Evolutionary conservation across 2,888 invertebrate species (phyloP), one percentile per base, ranked within the genome.

Genomic region (Apodemia zela): DNA sequence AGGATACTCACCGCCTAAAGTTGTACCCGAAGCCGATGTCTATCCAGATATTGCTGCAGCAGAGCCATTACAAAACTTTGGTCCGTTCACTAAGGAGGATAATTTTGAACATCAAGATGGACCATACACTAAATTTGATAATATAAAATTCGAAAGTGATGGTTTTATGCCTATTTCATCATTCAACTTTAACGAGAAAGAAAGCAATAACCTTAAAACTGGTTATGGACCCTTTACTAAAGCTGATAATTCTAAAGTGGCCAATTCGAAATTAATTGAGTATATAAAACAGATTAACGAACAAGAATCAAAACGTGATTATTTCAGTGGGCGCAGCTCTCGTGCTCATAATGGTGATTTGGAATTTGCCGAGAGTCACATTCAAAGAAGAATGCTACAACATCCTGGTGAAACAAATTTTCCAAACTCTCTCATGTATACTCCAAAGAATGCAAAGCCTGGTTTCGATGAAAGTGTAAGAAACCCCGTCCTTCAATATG

Each of bases 401-500:
- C 93, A 94, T 73, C 94, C 94, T 0, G 94, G 94, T 21, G 93
- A 93, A 69, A 87, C 89, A 0, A 93, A 89, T 62, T 96, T 94
- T 72, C 95, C 95, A 0, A 93, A 93, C 68, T 95, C 95, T 0
- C 85, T 92, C 15, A 81, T 94, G 75, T 96, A 95, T 74, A 93
- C 94, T 0, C 92, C 94, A 0, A 93, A 93, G 65, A 93, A 92
- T 69, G 91, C 93, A 1, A 93, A 93, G 70, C 93, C 93, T 6
- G 93, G 93, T 8, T 93, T 95, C 67, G 95, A 94, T 67, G 94
- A 95, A 71, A 95, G 95, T 38, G 94, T 95, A 0, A 87, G 96
- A 51, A 94, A 95, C 29, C 96, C 96, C 0, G 95, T 96, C 3
- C 87, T 96, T 0, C 96, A 96, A 73, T 96, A 96, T 74, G 96